These are phyloP conservation scores for Forpus xanthops DNA, from an alignment of 2,797 vertebrate species.

Conservation along the genomic window DNA sequence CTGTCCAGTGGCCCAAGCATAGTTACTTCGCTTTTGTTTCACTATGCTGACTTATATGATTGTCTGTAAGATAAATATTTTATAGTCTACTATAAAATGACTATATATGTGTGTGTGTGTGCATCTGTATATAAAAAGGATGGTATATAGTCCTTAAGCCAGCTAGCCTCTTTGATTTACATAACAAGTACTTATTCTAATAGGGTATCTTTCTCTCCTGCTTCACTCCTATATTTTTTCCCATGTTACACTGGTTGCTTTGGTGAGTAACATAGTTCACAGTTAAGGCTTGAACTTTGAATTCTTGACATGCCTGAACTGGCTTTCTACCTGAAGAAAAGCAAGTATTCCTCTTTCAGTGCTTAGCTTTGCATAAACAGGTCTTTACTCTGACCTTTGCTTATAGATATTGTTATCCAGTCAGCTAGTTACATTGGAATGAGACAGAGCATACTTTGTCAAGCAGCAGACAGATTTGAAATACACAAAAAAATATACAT, in stretches of 20 bases:
- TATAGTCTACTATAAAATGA: background rate
- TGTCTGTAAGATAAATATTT: background rate
- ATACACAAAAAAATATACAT: background rate
- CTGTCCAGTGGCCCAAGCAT: background rate
- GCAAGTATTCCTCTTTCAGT: slow-evolving; percentile 36
- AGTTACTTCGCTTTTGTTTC: background rate
- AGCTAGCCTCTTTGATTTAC: background rate
- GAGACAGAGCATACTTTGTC: background rate
- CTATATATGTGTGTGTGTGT: background rate
- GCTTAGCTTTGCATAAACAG: slow-evolving; percentile 58
- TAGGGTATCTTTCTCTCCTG: background rate
- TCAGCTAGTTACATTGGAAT: background rate
- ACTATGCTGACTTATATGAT: background rate
- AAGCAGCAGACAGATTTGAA: background rate
- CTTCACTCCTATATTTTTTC: background rate
- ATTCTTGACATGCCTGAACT: slow-evolving; percentile 75
- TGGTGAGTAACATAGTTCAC: slow-evolving; percentile 7
- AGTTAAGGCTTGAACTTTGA: slow-evolving; percentile 55
- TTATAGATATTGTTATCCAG: slow-evolving; percentile 2
- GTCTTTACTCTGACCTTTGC: slow-evolving; percentile 29
- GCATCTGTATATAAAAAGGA: background rate
- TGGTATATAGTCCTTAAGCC: background rate
- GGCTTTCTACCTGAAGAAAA: slow-evolving; percentile 60
- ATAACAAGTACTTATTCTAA: background rate
- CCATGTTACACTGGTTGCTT: background rate